Base-by-base conservation (phyloP, 2,888 invertebrate species). In the Achlya flavicornis region DNA sequence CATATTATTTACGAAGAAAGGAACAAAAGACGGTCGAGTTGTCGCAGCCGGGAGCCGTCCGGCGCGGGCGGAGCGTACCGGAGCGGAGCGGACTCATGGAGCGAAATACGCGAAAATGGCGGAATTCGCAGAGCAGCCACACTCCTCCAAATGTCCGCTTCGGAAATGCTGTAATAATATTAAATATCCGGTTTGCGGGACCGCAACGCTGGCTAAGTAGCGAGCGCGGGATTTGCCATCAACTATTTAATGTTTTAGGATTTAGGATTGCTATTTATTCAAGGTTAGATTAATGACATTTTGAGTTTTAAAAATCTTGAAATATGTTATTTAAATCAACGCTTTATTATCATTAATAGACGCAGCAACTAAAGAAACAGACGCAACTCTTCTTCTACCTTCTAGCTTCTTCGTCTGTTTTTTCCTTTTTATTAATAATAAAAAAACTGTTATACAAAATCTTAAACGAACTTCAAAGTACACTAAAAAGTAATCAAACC, bases 131-230 rank as follows among this genome's bases (percentile, higher is more conserved):
- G 43, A 62, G 62, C 46, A 46, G 38, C 65, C 61, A 62, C 62
- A 57, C 33, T 53, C 33, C 41, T 46, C 59, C 64, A 70, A 68
- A 66, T 72, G 67, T 77, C 76, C 73, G 74, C 68, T 68, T 67
- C 72, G 74, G 79, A 78, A 70, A 77, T 71, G 67, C 66, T 65
- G 64, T 79, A 77, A 80, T 79, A 79, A 74, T 79, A 76, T 79
- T 74, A 74, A 75, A 77, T 79, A 80, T 76, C 79, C 77, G 71
- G 66, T 35, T 57, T 63, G 63, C 62, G 46, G 46, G 46, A 64
- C 26, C 33, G n/a, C 33, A 19, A 57, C 58, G 19, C 16, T 38
- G 48, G 58, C 32, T 14, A 33, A 58, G 38, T 19, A 16, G 26
- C 38, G 38, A 33, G 14, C 53, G n/a, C 46, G 53, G 53, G 53